Evolutionary conservation across 2,113 vertebrate species (phyloP), one percentile per base, ranked within the genome.

Genomic region (Clarias macrocephalus): DNA sequence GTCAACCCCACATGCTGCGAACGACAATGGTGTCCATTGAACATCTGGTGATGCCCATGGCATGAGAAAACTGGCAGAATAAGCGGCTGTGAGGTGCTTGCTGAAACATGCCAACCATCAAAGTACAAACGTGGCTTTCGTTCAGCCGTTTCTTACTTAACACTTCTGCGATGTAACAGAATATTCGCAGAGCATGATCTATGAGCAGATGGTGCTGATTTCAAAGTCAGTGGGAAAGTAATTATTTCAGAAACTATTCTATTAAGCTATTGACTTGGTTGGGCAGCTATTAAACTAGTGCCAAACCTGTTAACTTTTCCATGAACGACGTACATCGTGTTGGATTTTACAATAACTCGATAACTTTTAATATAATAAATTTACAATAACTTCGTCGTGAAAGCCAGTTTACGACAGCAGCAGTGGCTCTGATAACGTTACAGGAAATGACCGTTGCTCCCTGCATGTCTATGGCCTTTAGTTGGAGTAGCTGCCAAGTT

Each of bases 1-100:
- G 83, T 92, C 21, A 92, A 63, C 89, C 84, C 7, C 76, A 79
- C 82, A 82, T 86, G 92, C 83, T 76, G 89, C 88, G 88, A 48
- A 88, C 89, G 88, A 95, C 94, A 95, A 95, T 92, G 89, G 92
- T 79, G 89, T 63, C 91, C 89, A 93, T 94, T 95, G 91, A 95
- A 92, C 89, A 90, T 89, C 84, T 89, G 85, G 87, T 88, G 80
- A 86, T 87, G 80, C 85, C 90, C 80, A 89, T 86, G 90, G 89
- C 88, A 84, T 90, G 84, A 86, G 90, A 93, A 94, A 91, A 91
- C 91, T 94, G 94, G 93, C 91, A 91, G 92, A 92, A 90, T 90
- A 87, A 89, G 18, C 33, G 28, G 18, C 87, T 90, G 92, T 91
- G 91, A 94, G 92, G 92, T 90, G 89, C 88, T 88, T 88, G 89